These are phyloP conservation scores for Melanotaenia pygmaea DNA, from an alignment of 2,797 vertebrate genomes.

Conservation along the genomic window DNA sequence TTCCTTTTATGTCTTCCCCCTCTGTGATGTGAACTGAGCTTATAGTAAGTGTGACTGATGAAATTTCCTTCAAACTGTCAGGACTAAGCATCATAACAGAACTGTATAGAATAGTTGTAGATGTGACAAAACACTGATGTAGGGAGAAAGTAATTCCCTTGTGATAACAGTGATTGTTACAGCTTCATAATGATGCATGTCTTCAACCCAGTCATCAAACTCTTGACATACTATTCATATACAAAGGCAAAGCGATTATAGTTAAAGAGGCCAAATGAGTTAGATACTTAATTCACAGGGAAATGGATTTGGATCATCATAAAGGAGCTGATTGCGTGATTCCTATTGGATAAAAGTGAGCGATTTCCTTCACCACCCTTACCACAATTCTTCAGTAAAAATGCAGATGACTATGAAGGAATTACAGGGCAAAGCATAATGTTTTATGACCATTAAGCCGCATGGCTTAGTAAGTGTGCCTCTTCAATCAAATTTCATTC, in stretches of 20 bases:
- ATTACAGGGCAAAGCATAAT: conserved; percentile 64
- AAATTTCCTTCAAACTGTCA: conserved; percentile 60
- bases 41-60: conserved; percentile 59
- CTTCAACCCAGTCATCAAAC: conserved; percentile 69
- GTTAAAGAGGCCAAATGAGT: conserved; percentile 72
- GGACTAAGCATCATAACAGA: conserved; percentile 55
- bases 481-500: conserved; percentile 81
- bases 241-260: conserved; percentile 80
- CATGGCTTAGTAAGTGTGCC: conserved; percentile 64
- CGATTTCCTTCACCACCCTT: conserved; percentile 62
- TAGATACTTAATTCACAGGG: conserved; percentile 69
- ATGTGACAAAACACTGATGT: conserved; percentile 66
- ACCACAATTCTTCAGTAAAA: conserved; percentile 57
- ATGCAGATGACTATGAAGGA: conserved; percentile 68
- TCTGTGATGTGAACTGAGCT: conserved; percentile 53
- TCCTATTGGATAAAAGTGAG: conserved; percentile 64
- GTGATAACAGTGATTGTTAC: conserved; percentile 59
- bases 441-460: conserved; percentile 73
- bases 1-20: conserved; percentile 70
- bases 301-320: conserved; percentile 66
- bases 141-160: conserved; percentile 62
- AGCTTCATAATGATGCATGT: conserved; percentile 75
- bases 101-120: conserved; percentile 65
- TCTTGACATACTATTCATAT: conserved; percentile 73
- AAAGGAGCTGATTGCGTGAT: conserved; percentile 76